phyloP scores from a whole-genome alignment of 1,140 invertebrate species.

The Rhyzopertha dominica region DNA sequence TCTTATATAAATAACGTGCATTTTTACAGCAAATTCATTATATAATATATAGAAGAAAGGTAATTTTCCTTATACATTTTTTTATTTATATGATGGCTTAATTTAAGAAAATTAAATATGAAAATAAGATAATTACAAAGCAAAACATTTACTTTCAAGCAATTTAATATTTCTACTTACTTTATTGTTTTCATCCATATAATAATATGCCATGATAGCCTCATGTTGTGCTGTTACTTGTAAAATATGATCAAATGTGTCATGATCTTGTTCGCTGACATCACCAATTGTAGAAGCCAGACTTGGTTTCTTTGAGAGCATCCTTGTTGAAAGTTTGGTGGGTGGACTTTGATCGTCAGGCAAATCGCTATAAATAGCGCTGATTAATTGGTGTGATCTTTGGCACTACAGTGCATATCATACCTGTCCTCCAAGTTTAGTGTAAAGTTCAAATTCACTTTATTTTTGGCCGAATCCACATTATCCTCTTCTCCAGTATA shows the following conservation, averaged over 20 bases:
- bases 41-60: no score
- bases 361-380: constrained; percentile 41
- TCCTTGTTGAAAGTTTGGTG: constrained; percentile 33
- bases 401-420: constrained; percentile 8
- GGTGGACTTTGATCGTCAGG: constrained; percentile 38
- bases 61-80: no score
- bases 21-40: no score
- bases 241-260: constrained; percentile 83
- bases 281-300: constrained; percentile 51
- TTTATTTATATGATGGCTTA: no score
- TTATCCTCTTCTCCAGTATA: constrained; percentile 50
- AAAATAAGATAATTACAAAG: background rate
- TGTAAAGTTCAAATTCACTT: constrained; percentile 63
- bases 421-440: constrained; percentile 57
- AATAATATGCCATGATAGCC: constrained; percentile 84
- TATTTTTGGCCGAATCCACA: constrained; percentile 46
- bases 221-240: constrained; percentile 80
- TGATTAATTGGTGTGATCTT: constrained; percentile 9
- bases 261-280: constrained; percentile 52
- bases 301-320: constrained; percentile 43
- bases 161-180: constrained; percentile 26
- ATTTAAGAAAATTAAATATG: constrained; percentile 13
- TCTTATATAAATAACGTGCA: no score
- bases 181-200: constrained; percentile 80
- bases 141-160: background rate